These are phyloP conservation scores for Chrysolina americana DNA, from an alignment of 2,888 invertebrate species.

Conservation along the genomic window DNA sequence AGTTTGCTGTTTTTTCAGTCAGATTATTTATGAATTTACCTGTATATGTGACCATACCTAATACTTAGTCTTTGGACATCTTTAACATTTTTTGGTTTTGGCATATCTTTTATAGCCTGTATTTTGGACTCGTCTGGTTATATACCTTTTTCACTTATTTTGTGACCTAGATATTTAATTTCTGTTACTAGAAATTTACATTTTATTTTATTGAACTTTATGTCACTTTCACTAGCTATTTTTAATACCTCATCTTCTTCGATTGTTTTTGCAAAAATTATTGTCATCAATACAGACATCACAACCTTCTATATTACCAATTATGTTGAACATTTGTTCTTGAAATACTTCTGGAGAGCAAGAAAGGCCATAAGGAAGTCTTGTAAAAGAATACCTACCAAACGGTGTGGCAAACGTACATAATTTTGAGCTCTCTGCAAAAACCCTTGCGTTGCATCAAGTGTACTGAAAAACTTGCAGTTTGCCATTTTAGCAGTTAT, in stretches of 20 bases:
- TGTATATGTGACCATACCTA: conserved; percentile 16
- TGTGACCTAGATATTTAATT: conserved; percentile 19
- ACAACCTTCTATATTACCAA: conserved; percentile 43
- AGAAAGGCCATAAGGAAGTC: conserved; percentile 45
- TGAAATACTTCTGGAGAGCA: conserved; percentile 44
- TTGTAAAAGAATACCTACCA: conserved; percentile 43
- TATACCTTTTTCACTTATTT: conserved; percentile 2
- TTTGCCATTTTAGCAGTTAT: conserved; percentile 43
- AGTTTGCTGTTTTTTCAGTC: background rate
- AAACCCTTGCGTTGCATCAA: conserved; percentile 47
- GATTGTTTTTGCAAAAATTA: conserved; percentile 35
- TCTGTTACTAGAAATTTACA: conserved; percentile 1
- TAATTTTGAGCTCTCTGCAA: conserved; percentile 30
- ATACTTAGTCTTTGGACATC: background rate
- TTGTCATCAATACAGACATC: conserved; percentile 45
- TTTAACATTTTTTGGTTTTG: conserved; percentile 12
- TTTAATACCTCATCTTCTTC: background rate
- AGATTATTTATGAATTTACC: background rate
- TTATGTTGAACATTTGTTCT: conserved; percentile 39
- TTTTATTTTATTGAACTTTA: background rate
- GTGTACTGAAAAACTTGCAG: conserved; percentile 25
- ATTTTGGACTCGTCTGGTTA: conserved; percentile 20
- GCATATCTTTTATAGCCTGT: conserved; percentile 7
- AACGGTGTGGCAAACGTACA: conserved; percentile 44
- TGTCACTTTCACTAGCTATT: background rate